Evolutionary conservation across 2,888 invertebrate species (phyloP).

Genomic region (Sicus ferrugineus): DNA sequence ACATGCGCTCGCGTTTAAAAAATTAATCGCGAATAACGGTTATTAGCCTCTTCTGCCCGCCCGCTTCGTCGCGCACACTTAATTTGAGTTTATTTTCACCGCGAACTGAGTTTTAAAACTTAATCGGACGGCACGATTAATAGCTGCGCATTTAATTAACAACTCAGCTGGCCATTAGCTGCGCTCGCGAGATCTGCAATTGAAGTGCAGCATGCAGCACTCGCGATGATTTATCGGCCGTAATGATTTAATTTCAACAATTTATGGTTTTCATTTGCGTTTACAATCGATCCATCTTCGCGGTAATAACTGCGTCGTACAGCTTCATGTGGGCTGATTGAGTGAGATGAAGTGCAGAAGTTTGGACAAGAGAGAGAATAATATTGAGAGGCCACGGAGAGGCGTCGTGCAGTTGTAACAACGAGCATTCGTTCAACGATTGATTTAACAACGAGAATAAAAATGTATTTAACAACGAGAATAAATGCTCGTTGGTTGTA

Average conservation of each 20-base stretch:
- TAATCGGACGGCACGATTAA: slow-evolving; percentile 17
- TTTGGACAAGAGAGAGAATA: not conserved
- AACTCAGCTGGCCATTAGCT: not conserved
- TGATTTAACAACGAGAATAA: too few species aligned
- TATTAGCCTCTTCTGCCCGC: slow-evolving; percentile 4
- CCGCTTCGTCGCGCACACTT: too few species aligned
- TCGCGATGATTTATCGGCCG: not conserved
- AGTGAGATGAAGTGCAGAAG: not conserved
- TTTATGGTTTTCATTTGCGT: slow-evolving; percentile 14
- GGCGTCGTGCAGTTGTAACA: too few species aligned
- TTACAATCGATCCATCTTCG: not conserved
- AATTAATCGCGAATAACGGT: slow-evolving; percentile 32
- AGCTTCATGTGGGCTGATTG: not conserved
- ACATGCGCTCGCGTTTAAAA: slow-evolving; percentile 10
- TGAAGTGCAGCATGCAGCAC: too few species aligned
- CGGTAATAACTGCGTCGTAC: not conserved
- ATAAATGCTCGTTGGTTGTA: too few species aligned
- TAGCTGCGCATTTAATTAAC: slow-evolving; percentile 11
- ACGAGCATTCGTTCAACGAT: too few species aligned
- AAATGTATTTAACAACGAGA: too few species aligned
- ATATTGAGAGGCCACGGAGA: too few species aligned
- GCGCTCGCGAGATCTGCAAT: not conserved
- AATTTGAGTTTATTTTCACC: not conserved
- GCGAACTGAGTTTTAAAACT: slow-evolving; percentile 3
- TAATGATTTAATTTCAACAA: slow-evolving; percentile 14